Conservation (phyloP, 2,888 invertebrate genomes). For the Dusona sp. region DNA sequence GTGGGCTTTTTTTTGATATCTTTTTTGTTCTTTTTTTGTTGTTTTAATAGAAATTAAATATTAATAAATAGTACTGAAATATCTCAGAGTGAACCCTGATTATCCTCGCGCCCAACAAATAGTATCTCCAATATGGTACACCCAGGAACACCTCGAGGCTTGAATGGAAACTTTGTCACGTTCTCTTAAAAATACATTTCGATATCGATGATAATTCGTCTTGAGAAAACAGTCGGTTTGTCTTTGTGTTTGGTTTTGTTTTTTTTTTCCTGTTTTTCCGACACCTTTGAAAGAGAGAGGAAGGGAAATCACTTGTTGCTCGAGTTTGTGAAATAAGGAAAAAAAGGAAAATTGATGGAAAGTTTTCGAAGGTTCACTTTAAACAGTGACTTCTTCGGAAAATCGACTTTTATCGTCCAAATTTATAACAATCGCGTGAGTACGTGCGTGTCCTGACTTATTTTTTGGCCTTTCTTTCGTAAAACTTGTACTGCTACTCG, state of each 20-base stretch:
- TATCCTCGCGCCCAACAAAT: slow-evolving; percentile 46
- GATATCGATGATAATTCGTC: slow-evolving; percentile 3
- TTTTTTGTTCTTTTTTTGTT: background rate
- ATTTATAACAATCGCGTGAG: slow-evolving; percentile 92
- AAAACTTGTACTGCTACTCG: slow-evolving; percentile 3
- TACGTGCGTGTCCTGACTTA: slow-evolving; percentile 89
- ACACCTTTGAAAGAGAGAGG: background rate
- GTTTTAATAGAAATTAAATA: background rate
- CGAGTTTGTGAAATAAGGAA: background rate
- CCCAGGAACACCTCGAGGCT: slow-evolving; percentile 29
- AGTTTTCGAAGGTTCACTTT: slow-evolving; percentile 71
- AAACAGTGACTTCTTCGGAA: slow-evolving; percentile 93
- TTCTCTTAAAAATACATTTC: slow-evolving; percentile 29
- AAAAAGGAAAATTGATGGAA: background rate
- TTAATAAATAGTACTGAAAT: background rate
- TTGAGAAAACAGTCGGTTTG: slow-evolving; percentile 13
- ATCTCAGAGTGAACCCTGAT: slow-evolving; percentile 37
- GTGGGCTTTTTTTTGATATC: background rate
- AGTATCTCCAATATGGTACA: slow-evolving; percentile 21
- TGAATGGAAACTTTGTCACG: background rate
- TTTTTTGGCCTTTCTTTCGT: slow-evolving; percentile 71
- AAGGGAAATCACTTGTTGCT: background rate
- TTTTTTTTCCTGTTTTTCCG: background rate
- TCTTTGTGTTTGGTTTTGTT: background rate
- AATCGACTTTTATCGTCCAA: slow-evolving; percentile 92